Evolutionary conservation across 2,113 vertebrate species (phyloP).

Genomic region (Motacilla alba): DNA sequence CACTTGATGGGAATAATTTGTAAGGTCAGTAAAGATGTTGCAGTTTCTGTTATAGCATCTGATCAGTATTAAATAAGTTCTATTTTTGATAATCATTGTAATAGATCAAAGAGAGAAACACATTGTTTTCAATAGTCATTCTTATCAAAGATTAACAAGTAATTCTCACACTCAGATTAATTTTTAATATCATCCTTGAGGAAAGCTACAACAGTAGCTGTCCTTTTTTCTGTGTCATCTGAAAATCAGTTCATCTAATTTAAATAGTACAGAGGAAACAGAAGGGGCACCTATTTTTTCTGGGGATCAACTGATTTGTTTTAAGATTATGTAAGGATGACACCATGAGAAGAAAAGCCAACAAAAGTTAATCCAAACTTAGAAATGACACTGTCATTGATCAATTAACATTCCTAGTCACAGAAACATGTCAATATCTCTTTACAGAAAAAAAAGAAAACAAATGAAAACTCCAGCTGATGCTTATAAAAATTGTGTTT

Average conservation of each 20-base stretch:
- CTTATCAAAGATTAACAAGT: not conserved
- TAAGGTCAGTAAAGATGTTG: not conserved
- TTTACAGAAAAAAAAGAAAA: not conserved
- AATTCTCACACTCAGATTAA: not conserved
- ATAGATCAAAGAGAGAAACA: not conserved
- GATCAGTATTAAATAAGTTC: not conserved
- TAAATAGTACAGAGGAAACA: not conserved
- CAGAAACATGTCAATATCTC: not conserved
- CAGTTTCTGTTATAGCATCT: not conserved
- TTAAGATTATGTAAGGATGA: not conserved
- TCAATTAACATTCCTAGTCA: not conserved
- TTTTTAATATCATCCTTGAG: not conserved
- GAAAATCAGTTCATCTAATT: not conserved
- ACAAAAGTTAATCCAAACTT: not conserved
- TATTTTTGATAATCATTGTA: not conserved
- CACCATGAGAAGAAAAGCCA: accelerated
- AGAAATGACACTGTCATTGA: not conserved
- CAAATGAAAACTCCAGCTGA: not conserved
- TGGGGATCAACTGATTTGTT: not conserved
- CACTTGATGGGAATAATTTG: not conserved
- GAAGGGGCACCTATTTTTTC: not conserved
- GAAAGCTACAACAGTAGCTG: not conserved
- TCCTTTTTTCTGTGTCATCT: not conserved
- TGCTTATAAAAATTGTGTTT: not conserved
- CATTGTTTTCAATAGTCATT: not conserved